phyloP scores from a whole-genome alignment of 2,797 vertebrate genomes.

The Xerus rutilus region DNA sequence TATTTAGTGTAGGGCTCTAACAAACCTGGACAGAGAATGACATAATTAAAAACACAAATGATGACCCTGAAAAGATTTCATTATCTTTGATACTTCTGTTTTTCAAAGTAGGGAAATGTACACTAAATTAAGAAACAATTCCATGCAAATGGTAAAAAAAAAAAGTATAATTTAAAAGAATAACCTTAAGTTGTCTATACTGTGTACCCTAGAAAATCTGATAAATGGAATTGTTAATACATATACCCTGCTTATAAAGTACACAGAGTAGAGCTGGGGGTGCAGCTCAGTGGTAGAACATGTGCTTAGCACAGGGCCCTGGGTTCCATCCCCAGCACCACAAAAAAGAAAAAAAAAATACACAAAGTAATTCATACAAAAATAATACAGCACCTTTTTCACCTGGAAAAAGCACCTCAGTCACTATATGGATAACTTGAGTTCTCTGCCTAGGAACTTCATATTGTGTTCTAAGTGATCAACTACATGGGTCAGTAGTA shows the following conservation, averaged over 20 bases:
- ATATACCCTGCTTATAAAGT: not conserved
- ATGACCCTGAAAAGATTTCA: not conserved
- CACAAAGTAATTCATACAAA: slow-evolving; percentile 36
- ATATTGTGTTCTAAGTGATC: not conserved
- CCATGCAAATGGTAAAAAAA: not conserved
- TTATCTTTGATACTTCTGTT: not conserved
- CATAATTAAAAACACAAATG: slow-evolving; percentile 29
- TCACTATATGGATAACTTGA: not conserved
- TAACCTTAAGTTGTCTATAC: not conserved
- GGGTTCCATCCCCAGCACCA: not conserved
- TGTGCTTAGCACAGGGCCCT: not conserved
- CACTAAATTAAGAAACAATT: not conserved
- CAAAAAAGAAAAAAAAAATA: not conserved
- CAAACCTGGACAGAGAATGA: not conserved
- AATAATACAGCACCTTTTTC: slow-evolving; percentile 65
- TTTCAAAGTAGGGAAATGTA: not conserved
- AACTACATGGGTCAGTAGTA: not conserved
- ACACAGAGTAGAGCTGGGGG: not conserved
- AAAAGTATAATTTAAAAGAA: not conserved
- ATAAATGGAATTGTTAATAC: not conserved
- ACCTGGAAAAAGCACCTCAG: slow-evolving; percentile 20
- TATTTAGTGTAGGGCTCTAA: not conserved
- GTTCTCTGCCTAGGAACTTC: not conserved
- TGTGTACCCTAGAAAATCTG: not conserved
- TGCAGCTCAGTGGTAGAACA: not conserved